Conservation (phyloP, 2,888 invertebrate species). For the Stenchaetothrips biformis region DNA sequence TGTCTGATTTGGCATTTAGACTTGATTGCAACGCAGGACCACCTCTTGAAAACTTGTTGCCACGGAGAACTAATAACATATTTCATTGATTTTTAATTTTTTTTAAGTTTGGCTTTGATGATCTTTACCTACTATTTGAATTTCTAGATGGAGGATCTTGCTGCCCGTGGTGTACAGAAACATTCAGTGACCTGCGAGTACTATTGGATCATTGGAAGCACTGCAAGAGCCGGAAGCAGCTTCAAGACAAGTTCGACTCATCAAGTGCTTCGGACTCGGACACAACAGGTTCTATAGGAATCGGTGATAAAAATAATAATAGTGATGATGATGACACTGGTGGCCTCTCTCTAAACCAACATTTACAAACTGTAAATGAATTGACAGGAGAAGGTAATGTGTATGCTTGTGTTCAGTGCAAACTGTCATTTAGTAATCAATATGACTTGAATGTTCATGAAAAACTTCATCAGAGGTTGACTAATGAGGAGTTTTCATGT, state of each 20-base stretch:
- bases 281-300: background rate
- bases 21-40: background rate
- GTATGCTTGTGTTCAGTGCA: background rate
- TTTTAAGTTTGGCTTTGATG: background rate
- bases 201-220: background rate
- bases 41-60: background rate
- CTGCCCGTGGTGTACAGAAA: background rate
- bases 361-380: background rate
- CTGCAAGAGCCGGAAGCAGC: background rate
- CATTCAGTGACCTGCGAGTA: conserved; percentile 4
- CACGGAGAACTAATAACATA: background rate
- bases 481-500: background rate
- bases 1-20: no score
- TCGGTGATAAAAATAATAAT: conserved; percentile 12
- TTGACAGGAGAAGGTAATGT: background rate
- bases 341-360: background rate
- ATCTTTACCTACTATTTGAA: background rate
- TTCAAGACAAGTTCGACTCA: background rate
- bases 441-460: background rate
- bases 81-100: background rate
- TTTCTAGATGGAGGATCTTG: background rate
- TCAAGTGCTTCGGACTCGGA: background rate
- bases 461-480: background rate
- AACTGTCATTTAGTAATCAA: background rate
- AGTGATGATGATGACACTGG: background rate